A percentile compares a stretch with the other conserved stretches of the same genome.
These are phyloP conservation scores for Volucella inflata DNA, from an alignment of 2,888 invertebrate species.

Conservation along the genomic window DNA sequence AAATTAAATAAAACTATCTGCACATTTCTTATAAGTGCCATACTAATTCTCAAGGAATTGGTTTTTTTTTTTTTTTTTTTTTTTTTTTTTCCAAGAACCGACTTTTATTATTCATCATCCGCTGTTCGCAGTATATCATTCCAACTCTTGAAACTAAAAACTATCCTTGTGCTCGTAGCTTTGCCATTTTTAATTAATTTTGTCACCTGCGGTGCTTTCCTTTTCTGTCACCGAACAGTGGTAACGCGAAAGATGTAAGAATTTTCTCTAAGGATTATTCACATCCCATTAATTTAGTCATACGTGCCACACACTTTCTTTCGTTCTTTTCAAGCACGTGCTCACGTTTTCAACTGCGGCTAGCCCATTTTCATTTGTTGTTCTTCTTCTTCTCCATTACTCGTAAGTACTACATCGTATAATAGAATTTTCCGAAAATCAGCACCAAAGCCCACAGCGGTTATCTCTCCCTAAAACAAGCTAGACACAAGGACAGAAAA, in stretches of 20 bases:
- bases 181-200: conserved; percentile 56
- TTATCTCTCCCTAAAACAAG: neutral
- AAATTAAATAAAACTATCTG: no score
- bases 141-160: neutral
- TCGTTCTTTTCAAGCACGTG: conserved; percentile 10
- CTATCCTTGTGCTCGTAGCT: neutral
- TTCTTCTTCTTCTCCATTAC: no score
- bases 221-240: neutral
- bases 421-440: conserved; percentile 34
- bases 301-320: conserved; percentile 43
- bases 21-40: no score
- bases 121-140: no score
- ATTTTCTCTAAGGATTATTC: conserved; percentile 33
- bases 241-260: conserved; percentile 24
- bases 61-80: no score
- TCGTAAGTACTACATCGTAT: neutral
- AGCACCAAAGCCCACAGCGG: neutral
- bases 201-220: conserved; percentile 28
- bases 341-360: neutral
- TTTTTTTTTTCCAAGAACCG: no score
- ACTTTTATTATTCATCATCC: no score
- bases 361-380: no score
- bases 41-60: no score
- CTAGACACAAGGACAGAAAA: no score
- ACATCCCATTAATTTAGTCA: conserved; percentile 47